Percentiles rank a stretch among this genome's conserved stretches.
phyloP scores from a whole-genome alignment of 2,797 vertebrate species.

The Falco peregrinus region DNA sequence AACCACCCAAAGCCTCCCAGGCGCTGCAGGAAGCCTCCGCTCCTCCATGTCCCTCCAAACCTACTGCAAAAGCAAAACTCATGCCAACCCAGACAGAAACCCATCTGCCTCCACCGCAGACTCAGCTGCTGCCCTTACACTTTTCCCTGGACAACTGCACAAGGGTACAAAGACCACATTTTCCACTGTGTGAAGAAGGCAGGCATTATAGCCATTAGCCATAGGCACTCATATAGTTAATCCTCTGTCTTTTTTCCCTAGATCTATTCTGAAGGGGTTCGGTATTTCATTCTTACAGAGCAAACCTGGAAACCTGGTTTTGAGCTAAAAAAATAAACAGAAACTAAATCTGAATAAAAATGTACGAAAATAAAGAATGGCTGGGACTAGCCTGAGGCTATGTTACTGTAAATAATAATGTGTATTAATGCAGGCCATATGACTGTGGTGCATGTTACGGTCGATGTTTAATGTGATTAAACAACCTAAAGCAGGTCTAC shows the following conservation, averaged over 20 bases:
- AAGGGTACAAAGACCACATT: not conserved
- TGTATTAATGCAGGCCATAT: not conserved
- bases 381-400: not conserved
- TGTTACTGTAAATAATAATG: not conserved
- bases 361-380: not conserved
- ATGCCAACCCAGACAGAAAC: not conserved
- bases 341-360: not conserved
- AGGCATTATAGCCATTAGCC: not conserved
- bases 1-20: not conserved
- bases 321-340: not conserved
- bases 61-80: not conserved
- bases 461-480: not conserved
- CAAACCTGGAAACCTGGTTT: not conserved
- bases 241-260: not conserved
- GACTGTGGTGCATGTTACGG: fast-evolving
- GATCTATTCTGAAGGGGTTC: not conserved
- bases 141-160: not conserved
- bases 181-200: fast-evolving
- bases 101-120: not conserved
- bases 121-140: not conserved
- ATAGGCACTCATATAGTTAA: not conserved
- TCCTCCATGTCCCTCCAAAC: not conserved
- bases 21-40: not conserved
- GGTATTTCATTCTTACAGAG: not conserved
- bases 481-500: not conserved